These are phyloP conservation scores for Auanema freiburgensis DNA, from an alignment of 2,888 invertebrate species.

Conservation along the genomic window DNA sequence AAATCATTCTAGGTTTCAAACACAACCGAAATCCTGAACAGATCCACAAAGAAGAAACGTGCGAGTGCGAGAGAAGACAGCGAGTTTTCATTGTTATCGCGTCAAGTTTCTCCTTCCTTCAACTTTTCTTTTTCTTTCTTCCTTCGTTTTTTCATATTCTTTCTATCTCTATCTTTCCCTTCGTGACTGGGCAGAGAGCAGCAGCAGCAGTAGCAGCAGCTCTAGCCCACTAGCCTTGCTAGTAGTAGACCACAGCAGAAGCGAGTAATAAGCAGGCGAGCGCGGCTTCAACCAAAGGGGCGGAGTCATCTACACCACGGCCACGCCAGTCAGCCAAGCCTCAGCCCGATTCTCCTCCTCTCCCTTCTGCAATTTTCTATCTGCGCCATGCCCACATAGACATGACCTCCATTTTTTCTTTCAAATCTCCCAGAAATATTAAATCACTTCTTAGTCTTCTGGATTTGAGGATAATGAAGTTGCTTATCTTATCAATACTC, in stretches of 20 bases:
- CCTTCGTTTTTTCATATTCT: no score
- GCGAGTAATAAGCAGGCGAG: conserved; percentile 23
- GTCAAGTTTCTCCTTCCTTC: conserved; percentile 9
- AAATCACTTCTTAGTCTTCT: conserved; percentile 8
- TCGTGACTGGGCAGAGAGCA: no score
- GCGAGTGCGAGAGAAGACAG: no score
- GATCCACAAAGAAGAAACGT: no score
- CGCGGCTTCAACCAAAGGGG: conserved; percentile 4
- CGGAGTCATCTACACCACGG: conserved; percentile 8
- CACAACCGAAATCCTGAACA: no score
- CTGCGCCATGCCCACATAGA: conserved; percentile 20
- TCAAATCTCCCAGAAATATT: background rate
- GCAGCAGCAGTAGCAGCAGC: no score
- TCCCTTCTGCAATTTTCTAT: background rate
- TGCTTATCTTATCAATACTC: background rate
- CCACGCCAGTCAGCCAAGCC: conserved; percentile 8
- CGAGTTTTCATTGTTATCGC: conserved; percentile 5
- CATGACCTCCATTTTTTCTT: conserved; percentile 17
- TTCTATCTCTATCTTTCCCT: no score
- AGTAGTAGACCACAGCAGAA: conserved; percentile 10
- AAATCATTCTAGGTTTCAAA: no score
- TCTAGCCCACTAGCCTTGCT: no score
- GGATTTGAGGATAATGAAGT: background rate
- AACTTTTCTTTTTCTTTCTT: no score
- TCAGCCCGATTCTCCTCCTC: background rate